Evolutionary conservation across 2,888 invertebrate species (phyloP), one percentile per base, ranked within the genome.

Genomic region (Synergus umbraculus): DNA sequence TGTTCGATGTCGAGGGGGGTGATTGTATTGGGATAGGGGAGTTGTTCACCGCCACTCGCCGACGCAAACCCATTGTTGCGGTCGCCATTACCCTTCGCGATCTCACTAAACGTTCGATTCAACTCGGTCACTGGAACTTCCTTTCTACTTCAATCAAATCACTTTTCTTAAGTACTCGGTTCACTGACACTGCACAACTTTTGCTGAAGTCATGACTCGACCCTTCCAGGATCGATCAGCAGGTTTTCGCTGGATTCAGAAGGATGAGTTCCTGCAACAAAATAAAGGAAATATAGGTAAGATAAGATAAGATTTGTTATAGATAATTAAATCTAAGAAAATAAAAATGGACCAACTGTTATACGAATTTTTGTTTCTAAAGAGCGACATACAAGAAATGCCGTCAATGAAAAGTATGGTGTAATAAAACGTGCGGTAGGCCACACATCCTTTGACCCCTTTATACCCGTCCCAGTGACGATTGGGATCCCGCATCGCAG

Each of bases 21-120:
- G 86, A 88, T 77, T 89, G 90, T 78, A 88, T 85, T 76, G 88
- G 86, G 76, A 85, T 86, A 82, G 90, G 86, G 77, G 89, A 88
- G 84, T 87, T 88, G 86, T 90, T 91, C 83, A 90, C 90, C 84
- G 90, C 89, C 76, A 91, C 91, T 82, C 92, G 91, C 77, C 92
- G 91, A 78, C 92, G 91, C 43, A 92, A 86, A 73, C 92, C 92
- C 92, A 91, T 92, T 81, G 91, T 92, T 78, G 90, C 92, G 78
- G 90, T 91, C 46, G 92, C 91, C 92, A 92, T 92, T 85, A 77
- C 85, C 67, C 81, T 67, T 79, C 73, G 58, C 80, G 76, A 79
- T 78, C 41, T 49, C 49, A 37, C 49, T 29, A 66, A 66, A 66
- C 15, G 10, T 41, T 60, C 60, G 60, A 9, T 66, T 43, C 43